Percentiles rank a stretch among this genome's conserved stretches.
Evolutionary conservation across 2,888 invertebrate species (phyloP).

Genomic region (Tenthredo livida): DNA sequence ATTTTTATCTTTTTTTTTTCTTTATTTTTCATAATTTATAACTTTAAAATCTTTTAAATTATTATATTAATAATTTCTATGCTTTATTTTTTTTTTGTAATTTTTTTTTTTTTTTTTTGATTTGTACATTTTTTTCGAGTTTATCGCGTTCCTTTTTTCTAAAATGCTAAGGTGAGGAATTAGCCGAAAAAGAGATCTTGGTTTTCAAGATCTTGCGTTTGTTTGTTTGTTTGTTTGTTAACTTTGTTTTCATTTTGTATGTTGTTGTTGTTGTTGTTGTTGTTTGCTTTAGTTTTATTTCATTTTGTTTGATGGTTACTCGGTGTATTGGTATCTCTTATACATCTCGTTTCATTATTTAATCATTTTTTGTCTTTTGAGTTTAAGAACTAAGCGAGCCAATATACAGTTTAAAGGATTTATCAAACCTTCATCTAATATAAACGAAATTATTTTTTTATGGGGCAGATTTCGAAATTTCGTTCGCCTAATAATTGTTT

Average conservation of each 20-base stretch:
- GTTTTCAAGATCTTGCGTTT: slow-evolving; percentile 41
- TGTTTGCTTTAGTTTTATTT: background rate
- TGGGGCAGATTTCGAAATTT: slow-evolving; percentile 43
- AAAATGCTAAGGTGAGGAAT: slow-evolving; percentile 45
- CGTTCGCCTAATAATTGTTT: slow-evolving; percentile 2
- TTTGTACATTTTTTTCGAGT: slow-evolving; percentile 46
- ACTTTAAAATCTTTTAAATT: slow-evolving; percentile 74
- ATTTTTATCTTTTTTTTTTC: slow-evolving; percentile 45
- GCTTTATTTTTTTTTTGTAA: slow-evolving; percentile 47
- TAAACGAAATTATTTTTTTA: slow-evolving; percentile 31
- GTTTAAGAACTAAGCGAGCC: slow-evolving; percentile 42
- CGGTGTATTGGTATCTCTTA: slow-evolving; percentile 15
- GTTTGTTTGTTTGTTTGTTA: slow-evolving; percentile 1
- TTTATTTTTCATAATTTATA: slow-evolving; percentile 73
- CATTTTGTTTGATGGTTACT: slow-evolving; percentile 18
- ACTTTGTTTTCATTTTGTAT: background rate
- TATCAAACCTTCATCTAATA: background rate
- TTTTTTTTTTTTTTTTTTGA: slow-evolving; percentile 54
- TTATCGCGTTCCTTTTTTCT: slow-evolving; percentile 38
- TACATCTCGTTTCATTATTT: background rate
- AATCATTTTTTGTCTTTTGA: slow-evolving; percentile 33
- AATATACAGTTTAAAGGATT: slow-evolving; percentile 13
- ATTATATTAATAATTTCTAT: slow-evolving; percentile 76
- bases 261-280: background rate
- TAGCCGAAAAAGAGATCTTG: slow-evolving; percentile 30